Evolutionary conservation across 2,797 vertebrate species (phyloP), one percentile per base, ranked within the genome.

Genomic region (Clarias platycephalus): DNA sequence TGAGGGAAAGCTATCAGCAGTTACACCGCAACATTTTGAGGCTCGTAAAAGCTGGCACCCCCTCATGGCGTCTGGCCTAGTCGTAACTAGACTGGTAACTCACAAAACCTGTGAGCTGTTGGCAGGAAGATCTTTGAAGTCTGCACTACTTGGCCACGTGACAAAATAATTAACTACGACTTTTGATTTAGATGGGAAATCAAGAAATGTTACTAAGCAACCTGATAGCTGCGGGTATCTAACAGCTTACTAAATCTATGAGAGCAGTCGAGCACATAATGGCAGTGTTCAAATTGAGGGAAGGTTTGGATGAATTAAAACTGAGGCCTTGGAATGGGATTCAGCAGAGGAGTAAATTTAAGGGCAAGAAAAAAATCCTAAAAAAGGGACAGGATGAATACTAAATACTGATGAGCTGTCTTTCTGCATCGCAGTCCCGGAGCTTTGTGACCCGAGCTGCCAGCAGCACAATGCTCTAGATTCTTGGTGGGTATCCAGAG

Each of bases 151-250:
- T 67, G 28, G 49, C 72, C 34, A 18, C 15, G 57, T 37, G 81
- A 83, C 66, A 68, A 26, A 57, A 22, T 75, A 34, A 85, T 78
- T 71, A 81, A 77, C 53, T 62, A n/a, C 15, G 58, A 79, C 85
- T 81, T 64, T 57, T 81, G 58, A 85, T 84, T 85, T 85, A 83
- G 77, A 40, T 82, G 70, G 76, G 57, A 88, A 87, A 85, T 84
- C 60, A 68, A 62, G 64, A 74, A n/a, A 81, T 0, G 40, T 79
- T 83, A 85, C 80, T 76, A 76, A 57, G 85, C 77, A 81, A 80
- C 64, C 49, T 87, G 40, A 85, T 83, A 84, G 80, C 84, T 77
- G 84, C 70, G 37, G 55, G 55, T 81, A 15, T 74, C 62, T 79
- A 81, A 79, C 77, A 81, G 68, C 82, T 83, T 77, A 40, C 53